Percentiles rank a stretch among this genome's conserved stretches.
Evolutionary conservation across 2,113 vertebrate species (phyloP).

Genomic region (Glaucidium brasilianum): DNA sequence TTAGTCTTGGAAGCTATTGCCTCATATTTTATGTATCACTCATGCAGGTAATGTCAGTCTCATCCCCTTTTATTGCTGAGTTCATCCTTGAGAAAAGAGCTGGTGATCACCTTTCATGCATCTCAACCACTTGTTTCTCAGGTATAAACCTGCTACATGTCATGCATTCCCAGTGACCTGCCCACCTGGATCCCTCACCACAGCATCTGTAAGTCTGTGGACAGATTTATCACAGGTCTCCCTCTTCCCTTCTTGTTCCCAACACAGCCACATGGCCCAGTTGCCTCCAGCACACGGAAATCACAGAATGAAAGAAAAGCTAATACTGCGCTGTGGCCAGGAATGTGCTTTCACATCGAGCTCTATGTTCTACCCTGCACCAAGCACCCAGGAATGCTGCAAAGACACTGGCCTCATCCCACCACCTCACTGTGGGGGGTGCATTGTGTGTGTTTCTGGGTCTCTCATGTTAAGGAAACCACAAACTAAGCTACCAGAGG

Average conservation of each 20-base stretch:
- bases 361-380: no score
- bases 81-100: neutral
- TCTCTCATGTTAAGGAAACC: neutral
- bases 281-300: neutral
- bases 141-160: neutral
- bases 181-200: neutral
- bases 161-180: neutral
- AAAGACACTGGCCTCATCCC: neutral
- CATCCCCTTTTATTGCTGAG: neutral
- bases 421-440: neutral
- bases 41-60: neutral
- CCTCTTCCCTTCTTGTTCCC: neutral
- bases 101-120: neutral
- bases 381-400: neutral
- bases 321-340: neutral
- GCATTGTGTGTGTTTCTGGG: neutral
- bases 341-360: neutral
- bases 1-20: neutral
- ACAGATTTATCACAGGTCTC: neutral
- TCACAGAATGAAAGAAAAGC: neutral
- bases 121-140: neutral
- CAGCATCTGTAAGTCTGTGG: neutral
- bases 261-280: accelerated
- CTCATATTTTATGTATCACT: neutral
- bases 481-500: neutral